A percentile compares a stretch with the other conserved stretches of the same genome.
Evolutionary conservation across 2,113 vertebrate species (phyloP).

Genomic region (Psammodynastes pulverulentus): DNA sequence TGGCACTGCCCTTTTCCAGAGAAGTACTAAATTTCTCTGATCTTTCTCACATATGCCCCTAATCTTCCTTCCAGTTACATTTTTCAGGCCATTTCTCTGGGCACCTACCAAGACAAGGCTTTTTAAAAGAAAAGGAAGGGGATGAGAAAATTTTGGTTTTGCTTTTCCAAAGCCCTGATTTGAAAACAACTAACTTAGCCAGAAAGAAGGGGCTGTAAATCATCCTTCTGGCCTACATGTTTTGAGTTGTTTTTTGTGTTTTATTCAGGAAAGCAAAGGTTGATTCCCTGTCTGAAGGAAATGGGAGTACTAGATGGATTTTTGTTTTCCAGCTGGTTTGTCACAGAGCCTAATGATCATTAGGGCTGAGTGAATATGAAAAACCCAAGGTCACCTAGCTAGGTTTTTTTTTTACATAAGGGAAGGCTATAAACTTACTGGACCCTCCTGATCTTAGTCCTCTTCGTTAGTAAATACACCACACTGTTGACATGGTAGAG

Average conservation of each 20-base stretch:
- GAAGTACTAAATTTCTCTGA: not conserved
- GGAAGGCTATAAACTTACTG: not conserved
- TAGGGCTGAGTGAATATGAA: not conserved
- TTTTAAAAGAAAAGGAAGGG: not conserved
- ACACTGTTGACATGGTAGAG: not conserved
- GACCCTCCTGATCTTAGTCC: not conserved
- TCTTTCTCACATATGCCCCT: not conserved
- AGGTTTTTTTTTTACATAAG: not conserved
- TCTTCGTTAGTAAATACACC: not conserved
- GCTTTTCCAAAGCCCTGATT: not conserved
- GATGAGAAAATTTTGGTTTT: not conserved
- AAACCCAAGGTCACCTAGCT: not conserved
- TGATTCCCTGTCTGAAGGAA: not conserved
- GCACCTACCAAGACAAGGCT: not conserved
- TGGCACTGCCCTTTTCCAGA: not conserved
- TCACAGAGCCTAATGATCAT: not conserved
- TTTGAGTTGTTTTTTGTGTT: not conserved
- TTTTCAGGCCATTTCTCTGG: not conserved
- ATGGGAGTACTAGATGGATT: not conserved
- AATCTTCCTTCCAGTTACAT: not conserved
- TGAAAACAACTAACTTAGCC: not conserved
- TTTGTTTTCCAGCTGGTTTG: not conserved
- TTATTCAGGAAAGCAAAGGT: not conserved
- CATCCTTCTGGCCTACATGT: not conserved
- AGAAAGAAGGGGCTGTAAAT: not conserved